Base-by-base conservation (phyloP, 2,113 vertebrate genomes). In the Pandion haliaetus region DNA sequence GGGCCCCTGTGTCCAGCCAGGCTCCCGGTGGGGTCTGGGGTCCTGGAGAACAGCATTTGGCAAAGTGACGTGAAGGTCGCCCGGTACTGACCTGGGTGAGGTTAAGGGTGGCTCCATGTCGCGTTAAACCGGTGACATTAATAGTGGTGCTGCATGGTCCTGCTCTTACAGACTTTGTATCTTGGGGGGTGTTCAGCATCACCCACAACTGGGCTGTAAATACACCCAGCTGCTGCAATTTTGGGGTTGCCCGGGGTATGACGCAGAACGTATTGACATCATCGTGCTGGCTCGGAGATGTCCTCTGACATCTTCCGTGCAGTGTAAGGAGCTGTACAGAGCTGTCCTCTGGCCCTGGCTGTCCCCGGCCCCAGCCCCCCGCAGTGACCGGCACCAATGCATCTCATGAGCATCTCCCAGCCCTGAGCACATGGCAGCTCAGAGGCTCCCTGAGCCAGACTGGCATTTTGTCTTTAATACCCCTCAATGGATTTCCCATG, bases 401-500 rank as follows among this genome's bases (percentile, higher is more conserved):
- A 31, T 72, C 79, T 85, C 66, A 8, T 2, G 5, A 88, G 66
- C 76, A 59, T 18, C 50, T 88, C 91, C 50, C 72, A 88, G 63
- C 42, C 80, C 42, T 2, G 5, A 90, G 86, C 85, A 36, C 0
- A 0, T 40, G 70, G 90, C 93, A 94, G 92, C 93, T 90, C 40
- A n/a, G 95, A 86, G 87, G 61, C 82, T 90, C 79, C 88, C 89
- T 2, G 3, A 31, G 66, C 84, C 92, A 52, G 74, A 63, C 91
- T 63, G 87, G 78, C 70, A 40, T 93, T 95, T 96, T 86, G 88
- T 96, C 95, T 86, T 93, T 96, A 94, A 96, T 93, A 84, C 71
- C 70, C 90, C 96, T 94, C 84, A 65, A 77, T 96, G 87, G 95
- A 94, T 96, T 96, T 96, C 82, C 96, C 87, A 96, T 96, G 87